These are phyloP conservation scores for Nothocercus julius DNA, from an alignment of 2,113 vertebrate genomes.

Conservation along the genomic window DNA sequence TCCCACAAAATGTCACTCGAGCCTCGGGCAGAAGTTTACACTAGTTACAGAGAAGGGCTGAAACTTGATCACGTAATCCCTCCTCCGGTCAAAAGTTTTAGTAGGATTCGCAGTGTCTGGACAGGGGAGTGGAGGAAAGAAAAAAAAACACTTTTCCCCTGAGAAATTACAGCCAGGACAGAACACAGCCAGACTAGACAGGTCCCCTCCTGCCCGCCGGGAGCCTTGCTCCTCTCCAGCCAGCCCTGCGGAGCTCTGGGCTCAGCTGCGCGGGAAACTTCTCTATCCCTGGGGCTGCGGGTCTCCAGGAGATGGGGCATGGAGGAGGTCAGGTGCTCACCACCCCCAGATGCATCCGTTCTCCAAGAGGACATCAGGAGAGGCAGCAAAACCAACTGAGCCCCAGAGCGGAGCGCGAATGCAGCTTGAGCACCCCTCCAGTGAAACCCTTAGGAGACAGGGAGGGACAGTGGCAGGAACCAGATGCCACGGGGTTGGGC, in stretches of 20 bases:
- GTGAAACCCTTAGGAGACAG: neutral
- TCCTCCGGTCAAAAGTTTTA: constrained; percentile 63
- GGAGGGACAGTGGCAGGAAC: neutral
- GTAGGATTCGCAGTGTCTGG: constrained; percentile 35
- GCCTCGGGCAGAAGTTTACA: constrained; percentile 19
- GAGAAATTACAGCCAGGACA: neutral
- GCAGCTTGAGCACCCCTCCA: neutral
- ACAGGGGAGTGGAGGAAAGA: neutral
- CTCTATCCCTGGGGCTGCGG: neutral
- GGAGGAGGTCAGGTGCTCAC: neutral
- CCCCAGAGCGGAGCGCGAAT: neutral
- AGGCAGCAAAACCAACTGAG: neutral
- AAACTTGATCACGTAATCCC: constrained; percentile 58
- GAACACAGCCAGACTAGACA: neutral
- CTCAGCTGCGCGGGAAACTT: neutral
- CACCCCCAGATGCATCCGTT: too few species aligned
- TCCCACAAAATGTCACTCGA: constrained; percentile 71
- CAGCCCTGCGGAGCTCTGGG: neutral
- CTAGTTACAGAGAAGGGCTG: constrained; percentile 40
- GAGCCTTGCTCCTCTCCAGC: neutral
- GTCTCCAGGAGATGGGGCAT: neutral
- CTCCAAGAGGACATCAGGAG: neutral
- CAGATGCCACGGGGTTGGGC: neutral
- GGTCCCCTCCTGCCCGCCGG: neutral
- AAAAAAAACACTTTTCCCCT: neutral